These are phyloP conservation scores for Orthosia gothica DNA, from an alignment of 2,888 invertebrate species.

Conservation along the genomic window DNA sequence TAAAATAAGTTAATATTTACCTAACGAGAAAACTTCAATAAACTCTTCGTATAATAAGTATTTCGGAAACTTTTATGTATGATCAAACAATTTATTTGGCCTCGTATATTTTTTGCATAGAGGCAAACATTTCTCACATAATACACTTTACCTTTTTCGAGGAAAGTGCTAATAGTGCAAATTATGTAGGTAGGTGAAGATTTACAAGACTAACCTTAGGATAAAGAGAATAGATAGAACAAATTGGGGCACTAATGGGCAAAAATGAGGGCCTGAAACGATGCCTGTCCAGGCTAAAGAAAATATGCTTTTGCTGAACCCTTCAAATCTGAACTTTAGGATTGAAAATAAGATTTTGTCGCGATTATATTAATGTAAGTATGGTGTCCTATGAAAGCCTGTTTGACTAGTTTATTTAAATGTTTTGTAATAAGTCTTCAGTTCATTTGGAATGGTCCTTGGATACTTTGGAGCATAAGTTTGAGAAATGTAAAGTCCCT, in stretches of 20 bases:
- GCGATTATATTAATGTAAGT: not conserved
- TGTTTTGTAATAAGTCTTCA: not conserved
- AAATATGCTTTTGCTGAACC: constrained; percentile 10
- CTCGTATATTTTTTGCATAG: not conserved
- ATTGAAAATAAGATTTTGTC: not conserved
- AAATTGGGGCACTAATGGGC: constrained; percentile 44
- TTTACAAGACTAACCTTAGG: constrained; percentile 27
- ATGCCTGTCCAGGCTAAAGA: constrained; percentile 14
- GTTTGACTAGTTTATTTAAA: not conserved
- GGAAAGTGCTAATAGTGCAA: constrained; percentile 20
- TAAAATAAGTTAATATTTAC: not conserved
- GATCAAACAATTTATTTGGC: not conserved
- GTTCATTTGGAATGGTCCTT: not conserved
- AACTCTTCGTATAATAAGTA: not conserved
- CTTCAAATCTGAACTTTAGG: constrained; percentile 2
- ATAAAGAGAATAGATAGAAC: constrained; percentile 41
- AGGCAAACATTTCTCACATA: constrained; percentile 3
- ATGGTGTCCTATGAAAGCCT: not conserved
- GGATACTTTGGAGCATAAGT: not conserved
- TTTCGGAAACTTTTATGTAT: constrained; percentile 15
- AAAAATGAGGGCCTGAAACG: constrained; percentile 40
- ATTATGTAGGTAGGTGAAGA: constrained; percentile 40
- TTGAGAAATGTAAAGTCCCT: too few relatives aligned
- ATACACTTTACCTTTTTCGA: constrained; percentile 18
- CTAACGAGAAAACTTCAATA: constrained; percentile 29